Base-by-base conservation (phyloP, 2,888 invertebrate species). In the Stictocephala bisonia region DNA sequence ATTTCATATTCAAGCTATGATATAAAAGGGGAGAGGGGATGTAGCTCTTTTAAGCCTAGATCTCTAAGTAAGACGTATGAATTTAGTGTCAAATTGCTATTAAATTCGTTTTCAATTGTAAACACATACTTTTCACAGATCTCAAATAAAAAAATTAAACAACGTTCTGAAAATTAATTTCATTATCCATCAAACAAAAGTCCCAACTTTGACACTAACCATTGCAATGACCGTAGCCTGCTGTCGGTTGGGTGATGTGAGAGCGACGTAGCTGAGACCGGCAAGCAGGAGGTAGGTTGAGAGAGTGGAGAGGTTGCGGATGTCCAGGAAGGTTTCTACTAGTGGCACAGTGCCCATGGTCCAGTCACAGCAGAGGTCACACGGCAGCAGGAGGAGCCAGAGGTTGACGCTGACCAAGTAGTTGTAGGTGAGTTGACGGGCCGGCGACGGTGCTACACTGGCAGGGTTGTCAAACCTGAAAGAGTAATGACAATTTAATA, bases 381-480 rank as follows among this genome's bases (percentile, higher is more conserved):
- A 93, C 1, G 98, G 98, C 81, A 94, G 90, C 69, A 97, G 87
- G 77, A 98, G 86, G 78, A 98, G 87, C 94, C 96, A 96, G 70
- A 93, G 87, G 85, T 98, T 98, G 77, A 97, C 88, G 67, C 95
- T 93, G 76, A 96, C 91, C 78, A 98, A 88, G 86, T 97, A 97
- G 84, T 95, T 94, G 86, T 94, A 97, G 15, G 97, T 96, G 74
- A 98, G 86, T 83, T 97, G 97, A 76, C 96, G 88, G 27, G 89
- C 85, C 20, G 97, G 97, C 7, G 93, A 90, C 6, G 89, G 85
- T 0, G 96, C 91, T 27, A 94, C 95, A 7, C 97, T 96, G 31
- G 98, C 97, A 13, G 98, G 98, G 87, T 98, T 98, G 88, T 98
- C 98, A 84, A 97, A 98, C 84, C 94, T 93, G 80, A n/a, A n/a